phyloP scores from a whole-genome alignment of 1,140 invertebrate species.

The Megathymus violae region DNA sequence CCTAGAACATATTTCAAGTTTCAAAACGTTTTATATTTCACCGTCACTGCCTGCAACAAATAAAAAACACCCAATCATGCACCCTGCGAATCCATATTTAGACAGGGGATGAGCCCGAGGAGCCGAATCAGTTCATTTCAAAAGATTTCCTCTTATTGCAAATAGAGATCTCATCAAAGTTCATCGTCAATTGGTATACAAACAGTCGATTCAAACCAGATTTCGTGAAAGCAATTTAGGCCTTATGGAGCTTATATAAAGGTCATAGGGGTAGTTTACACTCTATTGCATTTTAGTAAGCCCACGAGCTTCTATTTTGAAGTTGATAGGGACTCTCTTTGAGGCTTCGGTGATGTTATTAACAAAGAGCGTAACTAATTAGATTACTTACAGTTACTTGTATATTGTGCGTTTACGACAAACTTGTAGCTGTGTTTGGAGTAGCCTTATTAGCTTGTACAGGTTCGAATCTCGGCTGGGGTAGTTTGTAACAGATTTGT shows the following conservation, averaged over 20 bases:
- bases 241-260: neutral
- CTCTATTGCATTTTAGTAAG: conserved; percentile 16
- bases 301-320: conserved; percentile 30
- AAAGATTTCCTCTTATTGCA: conserved; percentile 10
- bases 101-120: conserved; percentile 4
- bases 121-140: conserved; percentile 1
- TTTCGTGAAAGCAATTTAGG: neutral
- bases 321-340: conserved; percentile 28
- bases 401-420: too few relatives aligned
- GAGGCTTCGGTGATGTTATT: conserved; percentile 27
- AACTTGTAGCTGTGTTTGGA: too few relatives aligned
- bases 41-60: neutral
- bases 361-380: neutral
- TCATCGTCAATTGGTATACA: conserved; percentile 11
- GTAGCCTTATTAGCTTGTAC: too few relatives aligned
- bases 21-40: too few relatives aligned
- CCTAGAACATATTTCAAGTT: too few relatives aligned
- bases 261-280: neutral
- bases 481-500: too few relatives aligned
- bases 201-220: neutral
- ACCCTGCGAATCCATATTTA: conserved; percentile 8
- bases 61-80: conserved; percentile 4
- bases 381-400: too few relatives aligned
- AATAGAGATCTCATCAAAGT: conserved; percentile 25
- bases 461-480: too few relatives aligned